Evolutionary conservation across 1,140 invertebrate genomes (phyloP).

Genomic region (Drosophila persimilis): DNA sequence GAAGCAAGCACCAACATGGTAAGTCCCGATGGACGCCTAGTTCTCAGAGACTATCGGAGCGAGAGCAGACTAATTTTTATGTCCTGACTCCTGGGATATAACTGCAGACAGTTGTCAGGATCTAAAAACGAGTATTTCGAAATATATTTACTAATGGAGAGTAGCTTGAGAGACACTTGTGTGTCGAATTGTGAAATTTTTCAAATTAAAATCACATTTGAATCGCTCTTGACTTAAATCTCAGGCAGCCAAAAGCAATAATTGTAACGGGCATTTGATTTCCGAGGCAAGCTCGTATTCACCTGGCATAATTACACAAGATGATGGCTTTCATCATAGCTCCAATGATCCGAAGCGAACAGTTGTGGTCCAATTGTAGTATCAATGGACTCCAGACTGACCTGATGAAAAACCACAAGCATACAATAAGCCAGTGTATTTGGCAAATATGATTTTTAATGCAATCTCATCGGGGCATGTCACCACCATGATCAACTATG

Average conservation of each 20-base stretch:
- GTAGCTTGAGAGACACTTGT: too few species aligned
- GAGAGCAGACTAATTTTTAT: too few species aligned
- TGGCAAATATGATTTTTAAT: slow-evolving; percentile 27
- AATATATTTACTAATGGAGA: too few species aligned
- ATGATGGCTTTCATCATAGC: slow-evolving; percentile 18
- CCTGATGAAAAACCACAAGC: slow-evolving; percentile 41
- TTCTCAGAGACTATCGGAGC: too few species aligned
- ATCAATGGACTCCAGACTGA: slow-evolving; percentile 14
- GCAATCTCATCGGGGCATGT: slow-evolving; percentile 25
- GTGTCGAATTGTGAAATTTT: slow-evolving; percentile 5
- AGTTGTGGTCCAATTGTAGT: slow-evolving; percentile 5
- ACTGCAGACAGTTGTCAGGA: too few species aligned
- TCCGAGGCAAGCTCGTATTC: slow-evolving; percentile 55
- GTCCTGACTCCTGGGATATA: too few species aligned
- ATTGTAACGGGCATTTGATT: slow-evolving; percentile 64
- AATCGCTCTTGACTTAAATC: slow-evolving; percentile 8
- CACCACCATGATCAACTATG: too few species aligned
- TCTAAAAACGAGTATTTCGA: too few species aligned
- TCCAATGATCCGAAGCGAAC: slow-evolving; percentile 4
- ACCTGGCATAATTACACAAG: slow-evolving; percentile 55
- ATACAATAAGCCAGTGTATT: slow-evolving; percentile 18
- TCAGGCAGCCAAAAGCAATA: slow-evolving; percentile 28
- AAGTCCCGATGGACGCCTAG: too few species aligned
- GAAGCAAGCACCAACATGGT: too few species aligned
- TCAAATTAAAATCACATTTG: slow-evolving; percentile 20